phyloP scores from a whole-genome alignment of 2,888 invertebrate species.

The Timema podura region DNA sequence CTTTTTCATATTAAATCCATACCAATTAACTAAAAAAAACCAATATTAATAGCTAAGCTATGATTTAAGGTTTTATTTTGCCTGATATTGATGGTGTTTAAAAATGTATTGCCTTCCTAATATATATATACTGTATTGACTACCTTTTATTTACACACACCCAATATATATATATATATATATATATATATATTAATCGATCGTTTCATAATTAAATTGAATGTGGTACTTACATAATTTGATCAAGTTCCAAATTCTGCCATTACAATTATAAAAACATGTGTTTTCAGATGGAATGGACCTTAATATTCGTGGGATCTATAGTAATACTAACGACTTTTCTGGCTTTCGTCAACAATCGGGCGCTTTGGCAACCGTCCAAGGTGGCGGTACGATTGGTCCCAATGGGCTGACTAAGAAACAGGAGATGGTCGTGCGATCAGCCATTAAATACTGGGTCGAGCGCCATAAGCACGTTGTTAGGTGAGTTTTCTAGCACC shows the following conservation, averaged over 20 bases:
- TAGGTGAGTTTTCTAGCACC: conserved; percentile 52
- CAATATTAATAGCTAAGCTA: too few relatives aligned
- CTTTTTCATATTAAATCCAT: too few relatives aligned
- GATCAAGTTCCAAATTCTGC: conserved; percentile 21
- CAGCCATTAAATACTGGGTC: conserved; percentile 87
- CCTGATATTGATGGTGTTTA: too few relatives aligned
- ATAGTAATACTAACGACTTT: conserved; percentile 73
- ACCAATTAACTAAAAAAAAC: too few relatives aligned
- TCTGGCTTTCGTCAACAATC: conserved; percentile 62
- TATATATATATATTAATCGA: too few relatives aligned
- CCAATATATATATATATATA: too few relatives aligned
- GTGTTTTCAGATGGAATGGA: conserved; percentile 15
- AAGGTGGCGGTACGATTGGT: conserved; percentile 50
- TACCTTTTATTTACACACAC: too few relatives aligned
- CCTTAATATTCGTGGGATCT: conserved; percentile 65
- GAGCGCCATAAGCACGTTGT: conserved; percentile 85
- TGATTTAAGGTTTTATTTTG: too few relatives aligned
- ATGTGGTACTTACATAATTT: background rate
- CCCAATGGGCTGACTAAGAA: conserved; percentile 79
- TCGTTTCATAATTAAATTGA: too few relatives aligned
- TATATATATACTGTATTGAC: too few relatives aligned
- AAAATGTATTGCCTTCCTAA: too few relatives aligned
- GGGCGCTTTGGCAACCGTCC: conserved; percentile 22
- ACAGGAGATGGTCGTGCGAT: conserved; percentile 78
- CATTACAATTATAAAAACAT: conserved; percentile 7